Base-by-base conservation (phyloP, 2,797 vertebrate species). In the Zalophus californianus region DNA sequence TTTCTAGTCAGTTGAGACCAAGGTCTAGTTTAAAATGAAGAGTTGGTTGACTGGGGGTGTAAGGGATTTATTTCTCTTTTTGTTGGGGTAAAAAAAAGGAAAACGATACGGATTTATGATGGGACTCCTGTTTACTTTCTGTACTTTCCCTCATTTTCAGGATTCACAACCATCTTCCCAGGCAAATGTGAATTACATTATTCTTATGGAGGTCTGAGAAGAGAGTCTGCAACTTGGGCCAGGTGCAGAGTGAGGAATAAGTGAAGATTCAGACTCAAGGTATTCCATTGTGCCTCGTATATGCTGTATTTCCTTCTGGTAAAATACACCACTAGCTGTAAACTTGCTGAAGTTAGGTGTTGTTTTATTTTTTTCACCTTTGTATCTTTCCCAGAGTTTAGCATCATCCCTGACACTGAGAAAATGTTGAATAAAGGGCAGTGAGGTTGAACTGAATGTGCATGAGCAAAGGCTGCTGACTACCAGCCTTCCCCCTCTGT, bases 341-440 rank as follows among this genome's bases (percentile, higher is more conserved):
- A 84, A 90, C 5, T 62, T 64, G 60, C 35, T 52, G 70, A 62
- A 50, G 64, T 70, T 54, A 79, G 44, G 32, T 13, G 23, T 18
- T 90, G 54, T 92, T 50, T 92, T 72, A 56, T 52, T 35, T 95
- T 62, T 86, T 88, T 82, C 25, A 73, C 13, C 41, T 75, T 72
- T 64, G 13, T 41, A 16, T 88, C 62, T 12, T 94, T 79, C 41
- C n/a, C 35, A 75, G 77, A 66, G 52, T 18, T 87, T n/a, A 75
- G 41, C 27, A 14, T 91, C 73, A 52, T 66, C 29, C 18, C 75
- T 58, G 62, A 90, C 25, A 54, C 38, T 32, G 58, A 83, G 23
- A 64, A 93, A 86, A 35, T 62, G 66, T 54, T 68, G 5, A 78
- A 35, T 79, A 54, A 83, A 86, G 62, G 3, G 79, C 38, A 41